phyloP scores from a whole-genome alignment of 2,113 vertebrate species.

The Charadrius vociferus region DNA sequence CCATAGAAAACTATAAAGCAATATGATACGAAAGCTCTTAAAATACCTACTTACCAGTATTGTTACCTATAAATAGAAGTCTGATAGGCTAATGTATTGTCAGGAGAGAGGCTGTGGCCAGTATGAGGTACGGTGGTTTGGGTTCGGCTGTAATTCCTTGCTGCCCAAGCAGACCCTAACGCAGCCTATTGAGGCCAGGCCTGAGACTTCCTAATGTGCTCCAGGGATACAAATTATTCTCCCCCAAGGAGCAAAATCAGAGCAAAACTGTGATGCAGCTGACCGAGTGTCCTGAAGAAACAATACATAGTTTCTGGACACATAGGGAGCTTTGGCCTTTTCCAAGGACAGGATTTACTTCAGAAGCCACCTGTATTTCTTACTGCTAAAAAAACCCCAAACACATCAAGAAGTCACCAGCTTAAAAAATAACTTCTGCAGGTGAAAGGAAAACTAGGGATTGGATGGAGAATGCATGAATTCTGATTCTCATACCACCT shows the following conservation, averaged over 20 bases:
- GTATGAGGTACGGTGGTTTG: background rate
- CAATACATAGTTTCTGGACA: background rate
- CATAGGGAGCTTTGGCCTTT: background rate
- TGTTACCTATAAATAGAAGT: background rate
- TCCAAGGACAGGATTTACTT: background rate
- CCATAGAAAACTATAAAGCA: background rate
- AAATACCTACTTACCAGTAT: background rate
- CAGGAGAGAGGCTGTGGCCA: background rate
- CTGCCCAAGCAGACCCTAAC: background rate
- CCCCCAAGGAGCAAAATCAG: background rate
- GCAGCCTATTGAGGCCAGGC: fast-evolving
- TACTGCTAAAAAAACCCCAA: background rate
- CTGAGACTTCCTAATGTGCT: background rate
- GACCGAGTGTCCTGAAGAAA: background rate
- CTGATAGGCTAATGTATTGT: background rate
- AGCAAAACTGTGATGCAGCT: background rate
- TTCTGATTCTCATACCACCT: background rate
- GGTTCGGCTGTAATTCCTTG: background rate
- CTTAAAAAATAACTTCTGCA: background rate
- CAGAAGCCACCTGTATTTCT: background rate
- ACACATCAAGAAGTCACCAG: background rate
- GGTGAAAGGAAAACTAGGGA: background rate
- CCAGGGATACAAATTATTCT: background rate
- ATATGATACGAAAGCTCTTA: background rate
- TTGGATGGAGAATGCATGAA: background rate